phyloP scores from a whole-genome alignment of 2,797 vertebrate genomes.

The Mycteria americana region DNA sequence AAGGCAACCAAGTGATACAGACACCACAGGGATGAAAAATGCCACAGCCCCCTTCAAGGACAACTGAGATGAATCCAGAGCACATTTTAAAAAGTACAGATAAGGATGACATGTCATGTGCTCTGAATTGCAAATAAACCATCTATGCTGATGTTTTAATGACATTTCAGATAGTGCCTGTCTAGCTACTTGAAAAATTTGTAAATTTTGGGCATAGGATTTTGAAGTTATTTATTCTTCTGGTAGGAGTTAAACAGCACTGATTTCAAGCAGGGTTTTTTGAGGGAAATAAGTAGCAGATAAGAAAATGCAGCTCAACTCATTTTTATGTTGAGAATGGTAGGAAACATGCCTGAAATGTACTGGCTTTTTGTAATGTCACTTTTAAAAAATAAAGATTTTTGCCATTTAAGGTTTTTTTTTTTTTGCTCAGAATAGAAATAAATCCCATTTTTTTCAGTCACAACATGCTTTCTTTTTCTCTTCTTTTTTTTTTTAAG shows the following conservation, averaged over 20 bases:
- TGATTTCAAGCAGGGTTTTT: slow-evolving; percentile 13
- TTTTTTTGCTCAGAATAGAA: slow-evolving; percentile 78
- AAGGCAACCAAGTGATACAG: slow-evolving; percentile 24
- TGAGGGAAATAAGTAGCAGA: slow-evolving; percentile 16
- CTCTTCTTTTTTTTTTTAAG: slow-evolving; percentile 67
- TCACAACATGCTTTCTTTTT: slow-evolving; percentile 84
- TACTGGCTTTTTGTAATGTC: slow-evolving; percentile 79
- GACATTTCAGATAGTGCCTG: background rate
- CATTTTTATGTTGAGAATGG: slow-evolving; percentile 3
- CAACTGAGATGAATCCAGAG: background rate
- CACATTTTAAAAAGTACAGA: background rate
- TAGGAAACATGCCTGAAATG: slow-evolving; percentile 66
- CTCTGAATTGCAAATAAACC: background rate
- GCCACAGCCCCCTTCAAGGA: background rate
- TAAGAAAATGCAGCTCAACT: slow-evolving; percentile 43
- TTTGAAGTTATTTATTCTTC: slow-evolving; percentile 18
- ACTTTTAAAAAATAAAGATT: slow-evolving; percentile 87
- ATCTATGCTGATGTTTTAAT: background rate
- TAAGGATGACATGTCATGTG: background rate
- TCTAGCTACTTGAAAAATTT: background rate
- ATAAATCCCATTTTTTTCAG: slow-evolving; percentile 78
- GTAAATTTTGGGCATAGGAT: background rate
- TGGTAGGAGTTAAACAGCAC: background rate
- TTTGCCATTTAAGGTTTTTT: slow-evolving; percentile 67
- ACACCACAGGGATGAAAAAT: background rate